phyloP scores from a whole-genome alignment of 2,797 vertebrate species.

The Mallotus villosus region DNA sequence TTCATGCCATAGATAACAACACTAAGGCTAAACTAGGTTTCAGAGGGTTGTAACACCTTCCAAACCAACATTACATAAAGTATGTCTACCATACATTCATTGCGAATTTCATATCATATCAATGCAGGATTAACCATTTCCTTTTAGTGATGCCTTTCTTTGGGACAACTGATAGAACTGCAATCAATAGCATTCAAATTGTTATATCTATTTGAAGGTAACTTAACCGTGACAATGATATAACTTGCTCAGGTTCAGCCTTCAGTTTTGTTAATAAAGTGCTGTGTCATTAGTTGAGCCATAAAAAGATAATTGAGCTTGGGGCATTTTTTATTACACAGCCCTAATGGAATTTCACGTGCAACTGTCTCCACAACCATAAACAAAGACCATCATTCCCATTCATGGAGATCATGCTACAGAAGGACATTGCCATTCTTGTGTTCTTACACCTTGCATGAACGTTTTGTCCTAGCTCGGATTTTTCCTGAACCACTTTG shows the following conservation, averaged over 20 bases:
- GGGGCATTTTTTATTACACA: not conserved
- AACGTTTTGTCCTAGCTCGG: conserved; percentile 19
- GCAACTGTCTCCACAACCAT: conserved; percentile 36
- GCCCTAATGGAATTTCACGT: not conserved
- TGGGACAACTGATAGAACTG: not conserved
- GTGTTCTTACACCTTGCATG: conserved; percentile 32
- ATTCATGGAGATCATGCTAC: conserved; percentile 55
- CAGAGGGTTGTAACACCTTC: not conserved
- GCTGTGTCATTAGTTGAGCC: conserved; percentile 11
- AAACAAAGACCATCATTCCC: conserved; percentile 52
- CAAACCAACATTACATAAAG: not conserved
- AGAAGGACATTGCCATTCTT: conserved; percentile 29
- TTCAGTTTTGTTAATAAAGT: conserved; percentile 1
- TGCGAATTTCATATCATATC: not conserved
- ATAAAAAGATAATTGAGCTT: too few relatives aligned
- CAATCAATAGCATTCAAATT: not conserved
- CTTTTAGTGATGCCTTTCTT: conserved; percentile 41
- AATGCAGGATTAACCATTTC: not conserved
- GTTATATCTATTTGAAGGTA: conserved; percentile 15
- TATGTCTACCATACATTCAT: not conserved
- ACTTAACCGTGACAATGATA: not conserved
- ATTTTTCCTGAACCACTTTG: conserved; percentile 6
- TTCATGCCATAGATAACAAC: not conserved
- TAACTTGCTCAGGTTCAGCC: not conserved
- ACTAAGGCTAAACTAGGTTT: not conserved